Base-by-base conservation (phyloP, 2,113 vertebrate genomes). In the Tragelaphus strepsiceros region DNA sequence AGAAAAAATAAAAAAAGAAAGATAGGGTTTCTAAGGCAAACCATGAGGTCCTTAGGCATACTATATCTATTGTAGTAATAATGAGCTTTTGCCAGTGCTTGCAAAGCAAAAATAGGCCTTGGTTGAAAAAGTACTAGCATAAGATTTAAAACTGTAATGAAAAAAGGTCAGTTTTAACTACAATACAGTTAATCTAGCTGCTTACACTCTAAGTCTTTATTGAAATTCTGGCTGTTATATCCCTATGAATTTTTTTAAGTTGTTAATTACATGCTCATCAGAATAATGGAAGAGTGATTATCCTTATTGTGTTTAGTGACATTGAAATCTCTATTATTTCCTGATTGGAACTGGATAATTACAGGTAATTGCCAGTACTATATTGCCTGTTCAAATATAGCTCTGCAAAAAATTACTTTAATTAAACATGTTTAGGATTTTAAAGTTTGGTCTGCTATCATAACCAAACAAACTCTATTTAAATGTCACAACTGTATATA, bases 221-320 rank as follows among this genome's bases (percentile, higher is more conserved):
- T 96, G 98, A 92, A 98, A 97, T 7, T 71, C 32, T 95, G 71
- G 58, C 58, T 98, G 32, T 98, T 98, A 96, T 13, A 3, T 59
- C 77, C 71, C 64, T 58, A 13, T 51, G 89, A 77, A 97, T 94
- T 98, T 96, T 98, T 98, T 59, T 39, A 98, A 98, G 95, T 98
- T 98, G 89, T 83, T 98, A 98, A 99, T 98, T 99, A 98, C 10
- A 93, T 98, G 89, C 97, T 97, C 80, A 98, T 98, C 98, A 98
- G 98, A 98, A 98, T 98, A 99, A 99, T 97, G 94, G 97, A 98
- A 98, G 97, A 98, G 62, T 98, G 98, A 98, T 99, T 99, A 98
- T 98, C 96, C 93, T 98, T 98, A 98, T 97, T 98, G 98, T 98
- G 96, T 97, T 98, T 98, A 97, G 96, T 98, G 99, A 99, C 98